Base-by-base conservation (phyloP, 1,140 invertebrate species). In the Drosophila biarmipes region DNA sequence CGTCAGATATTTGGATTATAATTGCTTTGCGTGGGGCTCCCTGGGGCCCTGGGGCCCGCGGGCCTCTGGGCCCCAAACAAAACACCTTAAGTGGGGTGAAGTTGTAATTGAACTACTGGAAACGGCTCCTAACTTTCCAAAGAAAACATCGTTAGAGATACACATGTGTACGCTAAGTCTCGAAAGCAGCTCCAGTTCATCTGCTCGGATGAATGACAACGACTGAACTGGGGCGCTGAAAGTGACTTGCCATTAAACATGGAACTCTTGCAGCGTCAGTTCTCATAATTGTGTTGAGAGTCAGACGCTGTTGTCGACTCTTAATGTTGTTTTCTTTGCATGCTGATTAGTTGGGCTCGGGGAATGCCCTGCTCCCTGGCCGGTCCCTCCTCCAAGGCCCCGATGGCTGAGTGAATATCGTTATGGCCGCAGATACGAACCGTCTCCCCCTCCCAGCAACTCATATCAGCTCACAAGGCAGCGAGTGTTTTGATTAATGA, bases 301-400 rank as follows among this genome's bases (percentile, higher is more conserved):
- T 77, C 84, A 64, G 84, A 73, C 84, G 84, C 78, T 87, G 82
- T 87, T 87, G 84, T 89, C 84, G 84, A 89, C 84, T 87, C 85
- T 87, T 89, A 87, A 87, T 87, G 84, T 84, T 87, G 84, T 90
- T 87, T 90, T 87, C 85, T 90, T 84, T 87, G 84, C 84, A 87
- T 87, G 84, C 84, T 87, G 84, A 89, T 87, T 90, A 87, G 84
- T 87, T 84, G 84, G 72, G 75, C 76, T 79, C 79, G 71, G 58
- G 74, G 84, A 75, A 87, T 86, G 82, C 80, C 82, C 67, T 40
- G n/a, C 38, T 40, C 38, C 38, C 15, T 10, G 17, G 15, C 38
- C 75, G 61, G 51, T 48, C 58, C 76, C 68, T 42, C 53, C 62
- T 37, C 27, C 7, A 11, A 27, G 14, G 4, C 35, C 51, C 10